phyloP scores from a whole-genome alignment of 2,797 vertebrate genomes.

The Mormyrops attenuatus region DNA sequence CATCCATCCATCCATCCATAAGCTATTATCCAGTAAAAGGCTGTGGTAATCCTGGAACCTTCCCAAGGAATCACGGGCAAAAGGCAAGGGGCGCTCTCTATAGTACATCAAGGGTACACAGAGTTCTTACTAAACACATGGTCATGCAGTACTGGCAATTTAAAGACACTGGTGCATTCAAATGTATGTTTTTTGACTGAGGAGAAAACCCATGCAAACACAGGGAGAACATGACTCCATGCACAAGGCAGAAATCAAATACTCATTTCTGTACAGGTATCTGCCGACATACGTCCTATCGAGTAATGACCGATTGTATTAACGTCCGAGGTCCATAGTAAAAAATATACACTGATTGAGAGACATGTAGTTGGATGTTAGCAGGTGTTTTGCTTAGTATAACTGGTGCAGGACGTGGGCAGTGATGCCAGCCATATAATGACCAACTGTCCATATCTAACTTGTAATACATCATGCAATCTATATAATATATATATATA shows the following conservation, averaged over 20 bases:
- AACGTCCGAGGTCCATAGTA: neutral
- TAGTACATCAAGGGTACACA: neutral
- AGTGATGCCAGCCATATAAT: neutral
- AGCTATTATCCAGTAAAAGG: neutral
- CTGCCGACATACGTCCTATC: neutral
- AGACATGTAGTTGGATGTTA: neutral
- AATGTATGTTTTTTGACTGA: neutral
- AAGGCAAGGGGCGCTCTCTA: too few species aligned
- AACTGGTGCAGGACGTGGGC: neutral
- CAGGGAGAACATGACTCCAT: too few species aligned
- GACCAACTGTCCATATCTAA: neutral
- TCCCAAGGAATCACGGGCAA: too few species aligned
- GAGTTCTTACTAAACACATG: neutral
- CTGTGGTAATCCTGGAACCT: neutral
- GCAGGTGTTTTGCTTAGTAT: neutral
- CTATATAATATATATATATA: neutral
- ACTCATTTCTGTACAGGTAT: neutral
- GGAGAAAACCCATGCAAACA: neutral
- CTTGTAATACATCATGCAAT: neutral
- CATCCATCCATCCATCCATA: too few species aligned
- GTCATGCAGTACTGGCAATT: neutral
- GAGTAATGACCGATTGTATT: neutral
- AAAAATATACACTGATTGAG: neutral
- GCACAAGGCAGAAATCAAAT: neutral
- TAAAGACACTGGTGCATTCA: neutral